phyloP scores from a whole-genome alignment of 2,888 invertebrate species.

The Halictus quadricinctus region DNA sequence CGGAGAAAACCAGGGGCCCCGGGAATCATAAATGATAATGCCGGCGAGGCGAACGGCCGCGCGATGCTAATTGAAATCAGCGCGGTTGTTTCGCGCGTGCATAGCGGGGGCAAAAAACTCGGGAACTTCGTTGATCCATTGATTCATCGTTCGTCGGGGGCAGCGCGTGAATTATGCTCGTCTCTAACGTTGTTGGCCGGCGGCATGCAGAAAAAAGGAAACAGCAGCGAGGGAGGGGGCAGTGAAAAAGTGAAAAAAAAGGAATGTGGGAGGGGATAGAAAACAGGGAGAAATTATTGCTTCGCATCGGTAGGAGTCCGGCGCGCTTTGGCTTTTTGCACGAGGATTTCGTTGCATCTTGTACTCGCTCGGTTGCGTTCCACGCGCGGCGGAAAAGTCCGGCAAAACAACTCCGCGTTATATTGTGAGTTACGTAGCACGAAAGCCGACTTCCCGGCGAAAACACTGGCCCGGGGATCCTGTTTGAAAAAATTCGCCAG shows the following conservation, averaged over 20 bases:
- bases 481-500: neutral
- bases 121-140: neutral
- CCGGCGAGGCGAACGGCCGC: neutral
- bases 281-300: constrained; percentile 5
- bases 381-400: constrained; percentile 8
- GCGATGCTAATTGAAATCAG: constrained; percentile 16
- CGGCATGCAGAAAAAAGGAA: neutral
- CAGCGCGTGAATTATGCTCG: constrained; percentile 1
- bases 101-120: neutral
- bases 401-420: constrained; percentile 12
- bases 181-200: constrained; percentile 3
- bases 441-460: neutral
- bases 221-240: neutral
- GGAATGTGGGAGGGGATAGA: neutral
- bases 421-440: constrained; percentile 2
- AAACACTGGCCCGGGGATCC: neutral
- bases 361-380: constrained; percentile 7
- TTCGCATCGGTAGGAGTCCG: neutral
- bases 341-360: constrained; percentile 4
- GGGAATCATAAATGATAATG: constrained; percentile 3
- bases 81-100: neutral
- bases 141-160: constrained; percentile 18
- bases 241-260: neutral
- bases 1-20: neutral
- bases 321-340: constrained; percentile 1